Conservation (phyloP, 2,113 vertebrate species). For the Siphamia tubifer region DNA sequence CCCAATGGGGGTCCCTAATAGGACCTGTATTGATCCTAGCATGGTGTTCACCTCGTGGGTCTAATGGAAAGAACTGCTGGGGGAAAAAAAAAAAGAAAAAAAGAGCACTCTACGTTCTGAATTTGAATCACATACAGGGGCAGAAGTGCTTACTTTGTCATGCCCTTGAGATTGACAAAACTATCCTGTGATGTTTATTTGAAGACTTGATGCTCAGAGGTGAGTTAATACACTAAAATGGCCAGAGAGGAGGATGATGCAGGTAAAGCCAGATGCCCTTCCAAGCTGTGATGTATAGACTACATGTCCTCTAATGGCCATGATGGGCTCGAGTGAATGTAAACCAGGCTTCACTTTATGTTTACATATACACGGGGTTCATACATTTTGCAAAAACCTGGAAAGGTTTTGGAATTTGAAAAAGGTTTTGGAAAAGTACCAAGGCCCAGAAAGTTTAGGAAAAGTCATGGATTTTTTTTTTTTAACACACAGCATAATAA, state of each 20-base stretch:
- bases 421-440: too few species aligned
- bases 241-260: background rate
- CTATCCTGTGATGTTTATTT: constrained; percentile 8
- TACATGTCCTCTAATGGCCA: constrained; percentile 61
- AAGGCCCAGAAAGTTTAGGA: too few species aligned
- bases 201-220: background rate
- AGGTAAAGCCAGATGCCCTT: constrained; percentile 27
- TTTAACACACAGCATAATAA: too few species aligned
- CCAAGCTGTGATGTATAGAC: constrained; percentile 41
- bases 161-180: constrained; percentile 10
- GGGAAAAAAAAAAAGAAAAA: constrained; percentile 5
- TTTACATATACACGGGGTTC: constrained; percentile 51
- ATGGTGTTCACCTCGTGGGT: constrained; percentile 55
- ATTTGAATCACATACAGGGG: constrained; percentile 24
- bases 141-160: constrained; percentile 27
- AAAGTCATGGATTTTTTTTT: too few species aligned
- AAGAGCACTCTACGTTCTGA: constrained; percentile 2
- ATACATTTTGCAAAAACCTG: too few species aligned
- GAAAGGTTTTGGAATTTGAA: too few species aligned
- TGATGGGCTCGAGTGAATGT: constrained; percentile 60
- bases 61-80: constrained; percentile 60
- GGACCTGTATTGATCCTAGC: constrained; percentile 67
- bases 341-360: constrained; percentile 64
- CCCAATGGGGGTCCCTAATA: constrained; percentile 66
- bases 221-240: constrained; percentile 3